These are phyloP conservation scores for Lutjanus erythropterus DNA, from an alignment of 2,113 vertebrate species.

Conservation along the genomic window DNA sequence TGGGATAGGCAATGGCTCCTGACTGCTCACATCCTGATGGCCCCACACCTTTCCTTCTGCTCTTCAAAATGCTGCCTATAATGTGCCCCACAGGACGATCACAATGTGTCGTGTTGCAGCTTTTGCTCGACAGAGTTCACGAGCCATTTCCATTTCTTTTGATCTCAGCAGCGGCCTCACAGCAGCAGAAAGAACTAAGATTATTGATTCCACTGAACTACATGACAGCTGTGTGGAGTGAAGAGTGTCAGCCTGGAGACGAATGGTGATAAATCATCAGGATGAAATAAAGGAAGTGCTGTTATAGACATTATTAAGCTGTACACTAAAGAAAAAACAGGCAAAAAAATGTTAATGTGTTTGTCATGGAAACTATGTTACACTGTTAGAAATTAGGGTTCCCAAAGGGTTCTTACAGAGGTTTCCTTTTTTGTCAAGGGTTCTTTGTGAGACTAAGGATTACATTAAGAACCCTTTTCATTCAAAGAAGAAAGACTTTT, in stretches of 20 bases:
- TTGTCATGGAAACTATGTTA: not conserved
- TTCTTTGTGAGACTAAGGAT: too few relatives aligned
- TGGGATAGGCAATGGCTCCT: conserved; percentile 11
- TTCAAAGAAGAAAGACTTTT: too few relatives aligned
- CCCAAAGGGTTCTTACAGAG: too few relatives aligned
- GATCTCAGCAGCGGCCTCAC: not conserved
- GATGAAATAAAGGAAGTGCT: accelerated
- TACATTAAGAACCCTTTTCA: too few relatives aligned
- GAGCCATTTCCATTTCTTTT: not conserved
- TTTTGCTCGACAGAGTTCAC: not conserved
- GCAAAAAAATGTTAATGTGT: not conserved
- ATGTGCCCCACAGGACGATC: not conserved
- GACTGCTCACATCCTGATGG: not conserved
- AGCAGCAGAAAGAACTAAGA: not conserved
- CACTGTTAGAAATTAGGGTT: too few relatives aligned
- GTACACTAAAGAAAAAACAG: not conserved
- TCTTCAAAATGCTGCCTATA: not conserved
- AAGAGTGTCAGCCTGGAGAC: not conserved
- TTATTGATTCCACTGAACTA: not conserved
- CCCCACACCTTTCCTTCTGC: not conserved
- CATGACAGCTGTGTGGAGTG: not conserved
- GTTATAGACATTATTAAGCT: not conserved
- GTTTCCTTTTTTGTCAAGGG: too few relatives aligned
- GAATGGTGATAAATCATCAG: not conserved
- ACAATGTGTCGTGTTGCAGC: not conserved